Conservation (phyloP, 1,140 invertebrate genomes). For the Ctenoplectra terminalis region DNA sequence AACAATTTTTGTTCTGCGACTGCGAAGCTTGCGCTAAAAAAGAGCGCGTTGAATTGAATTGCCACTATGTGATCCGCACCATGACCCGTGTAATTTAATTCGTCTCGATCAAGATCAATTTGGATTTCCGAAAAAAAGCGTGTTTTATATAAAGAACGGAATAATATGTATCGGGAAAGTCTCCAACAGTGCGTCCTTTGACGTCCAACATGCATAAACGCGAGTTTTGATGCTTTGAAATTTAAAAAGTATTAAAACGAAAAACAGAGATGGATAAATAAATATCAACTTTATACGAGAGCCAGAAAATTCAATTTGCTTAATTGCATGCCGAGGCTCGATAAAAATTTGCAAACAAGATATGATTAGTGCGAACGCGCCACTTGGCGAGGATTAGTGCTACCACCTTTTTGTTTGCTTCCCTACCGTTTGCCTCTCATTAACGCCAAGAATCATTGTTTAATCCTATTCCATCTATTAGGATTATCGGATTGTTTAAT, state of each 20-base stretch:
- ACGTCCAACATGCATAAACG: neutral
- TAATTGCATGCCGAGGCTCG: neutral
- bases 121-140: neutral
- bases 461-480: slow-evolving; percentile 46
- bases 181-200: neutral
- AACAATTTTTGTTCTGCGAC: slow-evolving; percentile 13
- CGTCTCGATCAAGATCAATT: slow-evolving; percentile 31
- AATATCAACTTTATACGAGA: neutral
- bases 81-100: slow-evolving; percentile 30
- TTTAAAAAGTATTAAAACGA: neutral
- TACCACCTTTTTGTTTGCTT: slow-evolving; percentile 36
- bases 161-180: neutral
- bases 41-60: slow-evolving; percentile 23
- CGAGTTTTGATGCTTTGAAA: neutral
- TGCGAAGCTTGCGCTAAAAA: neutral
- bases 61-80: neutral
- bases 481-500: slow-evolving; percentile 63
- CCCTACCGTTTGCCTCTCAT: slow-evolving; percentile 39
- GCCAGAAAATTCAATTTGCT: slow-evolving; percentile 21
- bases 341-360: slow-evolving; percentile 20
- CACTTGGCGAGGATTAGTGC: slow-evolving; percentile 13
- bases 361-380: neutral
- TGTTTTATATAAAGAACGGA: slow-evolving; percentile 11
- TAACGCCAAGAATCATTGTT: slow-evolving; percentile 57
- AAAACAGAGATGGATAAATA: neutral